Base-by-base conservation (phyloP, 1,140 invertebrate genomes). In the Drosophila miranda region DNA sequence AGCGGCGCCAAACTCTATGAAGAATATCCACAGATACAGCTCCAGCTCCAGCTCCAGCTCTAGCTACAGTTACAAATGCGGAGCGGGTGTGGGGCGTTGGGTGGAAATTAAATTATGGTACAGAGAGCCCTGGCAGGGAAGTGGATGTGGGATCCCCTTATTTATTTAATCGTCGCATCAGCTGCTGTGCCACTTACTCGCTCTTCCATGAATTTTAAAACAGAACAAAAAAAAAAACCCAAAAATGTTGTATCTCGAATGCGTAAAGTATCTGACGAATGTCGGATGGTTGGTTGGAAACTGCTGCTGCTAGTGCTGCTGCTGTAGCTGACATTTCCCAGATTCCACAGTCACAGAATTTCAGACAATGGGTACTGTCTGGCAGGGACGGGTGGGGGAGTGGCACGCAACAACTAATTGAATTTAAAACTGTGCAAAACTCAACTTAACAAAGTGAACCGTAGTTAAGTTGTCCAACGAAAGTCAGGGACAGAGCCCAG, bases 391-490 rank as follows among this genome's bases (percentile, higher is more conserved):
- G 28, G 30, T 9, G 3, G 7, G 67, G 61, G 59, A 66, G 59
- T 57, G 68, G 58, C 82, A 68, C 78, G 77, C 78, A 78, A 86
- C 68, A 86, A 86, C 81, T 86, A 86, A 86, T 86, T 86, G 82
- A 86, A 86, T 86, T 86, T 87, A 80, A 86, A 86, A 86, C 81
- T 86, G 73, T 84, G 82, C 77, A 43, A 61, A 86, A 87, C 78
- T 86, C 77, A 74, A 74, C 82, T 84, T 87, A 81, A 86, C 82
- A 87, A 87, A 86, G 73, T 86, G 69, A 87, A 75, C 74, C 77
- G 49, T 70, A 77, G 74, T 77, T 76, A 73, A 79, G 72, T 84
- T 83, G 62, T 70, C 66, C 64, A 56, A 56, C 56, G 56, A 43
- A 54, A 74, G 71, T 74, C 71, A 74, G 74, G 71, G 7, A 30